These are phyloP conservation scores for Cerastoderma edule DNA, from an alignment of 2,888 invertebrate species.

Conservation along the genomic window DNA sequence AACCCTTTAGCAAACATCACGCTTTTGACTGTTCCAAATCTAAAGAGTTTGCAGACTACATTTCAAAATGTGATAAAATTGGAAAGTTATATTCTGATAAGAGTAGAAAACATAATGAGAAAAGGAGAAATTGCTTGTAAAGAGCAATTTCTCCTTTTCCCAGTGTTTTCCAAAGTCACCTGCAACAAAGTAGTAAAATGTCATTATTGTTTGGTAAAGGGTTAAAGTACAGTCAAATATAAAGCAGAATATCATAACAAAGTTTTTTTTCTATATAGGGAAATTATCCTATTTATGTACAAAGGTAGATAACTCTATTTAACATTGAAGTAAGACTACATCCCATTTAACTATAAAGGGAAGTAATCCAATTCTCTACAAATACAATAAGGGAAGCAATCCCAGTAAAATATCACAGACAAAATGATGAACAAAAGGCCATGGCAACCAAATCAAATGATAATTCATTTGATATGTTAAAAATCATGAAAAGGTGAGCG, in stretches of 20 bases:
- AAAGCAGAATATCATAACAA: not conserved
- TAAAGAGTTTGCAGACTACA: too few species aligned
- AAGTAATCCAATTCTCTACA: not conserved
- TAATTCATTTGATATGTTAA: not conserved
- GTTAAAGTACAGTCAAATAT: not conserved
- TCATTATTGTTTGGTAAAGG: not conserved
- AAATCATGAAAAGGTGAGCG: not conserved
- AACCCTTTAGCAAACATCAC: too few species aligned
- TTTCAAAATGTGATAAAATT: too few species aligned
- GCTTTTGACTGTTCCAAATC: too few species aligned
- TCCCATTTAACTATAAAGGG: not conserved
- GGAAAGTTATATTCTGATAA: too few species aligned
- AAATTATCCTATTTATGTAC: not conserved
- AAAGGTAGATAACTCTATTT: not conserved
- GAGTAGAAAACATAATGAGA: too few species aligned
- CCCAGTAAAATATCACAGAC: slow-evolving; percentile 52
- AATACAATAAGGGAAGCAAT: slow-evolving; percentile 31
- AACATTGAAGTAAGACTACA: not conserved
- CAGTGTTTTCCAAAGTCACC: too few species aligned
- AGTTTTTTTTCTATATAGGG: not conserved
- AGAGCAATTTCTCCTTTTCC: too few species aligned
- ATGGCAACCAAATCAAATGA: slow-evolving; percentile 23
- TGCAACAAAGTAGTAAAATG: too few species aligned
- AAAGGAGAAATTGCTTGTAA: too few species aligned
- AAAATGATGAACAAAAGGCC: slow-evolving; percentile 20